These are phyloP conservation scores for Cryptocephalus primarius DNA, from an alignment of 2,888 invertebrate species.

Conservation along the genomic window DNA sequence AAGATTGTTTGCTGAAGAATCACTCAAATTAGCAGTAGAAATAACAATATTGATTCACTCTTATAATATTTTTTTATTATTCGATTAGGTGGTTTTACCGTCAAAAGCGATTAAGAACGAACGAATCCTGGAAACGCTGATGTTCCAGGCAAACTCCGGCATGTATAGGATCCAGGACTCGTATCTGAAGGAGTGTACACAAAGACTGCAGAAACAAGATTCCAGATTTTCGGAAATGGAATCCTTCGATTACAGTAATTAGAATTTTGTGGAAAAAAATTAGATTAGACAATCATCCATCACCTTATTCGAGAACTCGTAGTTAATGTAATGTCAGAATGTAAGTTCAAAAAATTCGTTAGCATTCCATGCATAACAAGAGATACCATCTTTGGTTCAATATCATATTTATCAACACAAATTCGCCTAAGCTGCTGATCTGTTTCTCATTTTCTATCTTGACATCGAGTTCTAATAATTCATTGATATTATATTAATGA, in stretches of 20 bases:
- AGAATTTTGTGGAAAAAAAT: slow-evolving; percentile 7
- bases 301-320: neutral
- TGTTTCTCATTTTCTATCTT: no score
- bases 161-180: slow-evolving; percentile 86
- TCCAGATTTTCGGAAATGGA: slow-evolving; percentile 75
- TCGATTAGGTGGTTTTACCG: slow-evolving; percentile 65
- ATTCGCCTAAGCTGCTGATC: no score
- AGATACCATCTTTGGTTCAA: no score
- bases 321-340: slow-evolving; percentile 3
- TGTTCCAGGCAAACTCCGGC: slow-evolving; percentile 88
- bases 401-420: no score
- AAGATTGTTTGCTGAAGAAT: neutral
- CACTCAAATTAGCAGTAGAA: neutral
- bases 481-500: no score
- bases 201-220: slow-evolving; percentile 78
- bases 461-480: no score
- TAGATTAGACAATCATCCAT: slow-evolving; percentile 26
- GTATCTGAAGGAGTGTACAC: slow-evolving; percentile 78
- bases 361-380: neutral
- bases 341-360: slow-evolving; percentile 3
- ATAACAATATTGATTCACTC: no score
- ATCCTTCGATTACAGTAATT: slow-evolving; percentile 57
- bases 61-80: slow-evolving; percentile 5
- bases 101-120: slow-evolving; percentile 90
- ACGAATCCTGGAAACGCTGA: slow-evolving; percentile 80